Evolutionary conservation across 2,797 vertebrate species (phyloP).

Genomic region (Enteromius paludinosus): DNA sequence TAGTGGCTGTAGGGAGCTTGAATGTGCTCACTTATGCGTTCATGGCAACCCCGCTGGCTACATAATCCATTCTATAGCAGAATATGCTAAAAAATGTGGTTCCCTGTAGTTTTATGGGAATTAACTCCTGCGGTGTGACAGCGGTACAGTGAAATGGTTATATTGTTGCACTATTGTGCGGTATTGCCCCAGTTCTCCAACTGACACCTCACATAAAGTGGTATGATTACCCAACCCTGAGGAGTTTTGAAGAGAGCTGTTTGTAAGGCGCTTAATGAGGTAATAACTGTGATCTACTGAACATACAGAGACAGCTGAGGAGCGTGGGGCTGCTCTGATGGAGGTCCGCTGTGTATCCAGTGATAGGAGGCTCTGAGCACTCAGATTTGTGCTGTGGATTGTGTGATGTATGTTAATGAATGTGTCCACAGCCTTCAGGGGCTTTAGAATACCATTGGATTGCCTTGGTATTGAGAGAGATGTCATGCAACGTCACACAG

Average conservation of each 20-base stretch:
- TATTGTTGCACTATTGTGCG: not conserved
- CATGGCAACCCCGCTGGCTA: not conserved
- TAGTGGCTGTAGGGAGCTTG: not conserved
- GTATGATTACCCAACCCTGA: constrained; percentile 34
- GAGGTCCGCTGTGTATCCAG: constrained; percentile 2
- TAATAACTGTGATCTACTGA: constrained; percentile 31
- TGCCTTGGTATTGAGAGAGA: not conserved
- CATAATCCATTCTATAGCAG: constrained; percentile 1
- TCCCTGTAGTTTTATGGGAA: constrained; percentile 27
- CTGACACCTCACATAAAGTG: constrained; percentile 33
- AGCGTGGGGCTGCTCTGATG: not conserved
- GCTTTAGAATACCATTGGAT: constrained; percentile 8
- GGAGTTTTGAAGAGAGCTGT: constrained; percentile 24
- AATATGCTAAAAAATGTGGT: not conserved
- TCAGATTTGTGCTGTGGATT: constrained; percentile 26
- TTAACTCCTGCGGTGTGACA: not conserved
- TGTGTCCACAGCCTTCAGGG: not conserved
- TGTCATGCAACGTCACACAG: not conserved
- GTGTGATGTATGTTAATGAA: constrained; percentile 32
- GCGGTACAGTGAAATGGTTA: not conserved
- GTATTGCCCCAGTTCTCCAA: constrained; percentile 28
- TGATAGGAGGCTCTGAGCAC: not conserved
- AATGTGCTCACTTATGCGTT: not conserved
- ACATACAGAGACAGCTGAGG: not conserved
- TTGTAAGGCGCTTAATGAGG: constrained; percentile 29